These are phyloP conservation scores for Paelopatides confundens DNA, from an alignment of 53 echinoderm and acorn worm species.

Conservation along the genomic window DNA sequence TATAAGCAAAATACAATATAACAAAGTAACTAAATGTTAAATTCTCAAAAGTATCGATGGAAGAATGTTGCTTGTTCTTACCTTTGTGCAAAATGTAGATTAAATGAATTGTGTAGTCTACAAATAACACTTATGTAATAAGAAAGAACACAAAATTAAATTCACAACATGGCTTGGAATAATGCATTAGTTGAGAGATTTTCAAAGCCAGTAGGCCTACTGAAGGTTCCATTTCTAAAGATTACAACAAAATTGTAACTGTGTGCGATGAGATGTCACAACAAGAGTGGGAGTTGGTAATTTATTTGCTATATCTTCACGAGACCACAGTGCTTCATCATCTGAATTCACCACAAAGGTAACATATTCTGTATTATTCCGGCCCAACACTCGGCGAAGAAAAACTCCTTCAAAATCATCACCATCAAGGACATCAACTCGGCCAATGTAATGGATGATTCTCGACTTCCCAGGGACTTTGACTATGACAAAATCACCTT, in stretches of 20 bases:
- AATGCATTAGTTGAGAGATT: too few species aligned
- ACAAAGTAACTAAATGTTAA: too few species aligned
- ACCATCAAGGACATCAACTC: slow-evolving; percentile 59
- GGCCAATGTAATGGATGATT: slow-evolving; percentile 52
- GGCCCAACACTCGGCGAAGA: slow-evolving; percentile 64
- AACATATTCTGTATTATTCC: background rate
- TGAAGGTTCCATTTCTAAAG: background rate
- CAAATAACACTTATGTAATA: too few species aligned
- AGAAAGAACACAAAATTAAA: too few species aligned
- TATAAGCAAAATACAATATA: too few species aligned
- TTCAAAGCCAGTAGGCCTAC: too few species aligned
- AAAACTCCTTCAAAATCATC: slow-evolving; percentile 64
- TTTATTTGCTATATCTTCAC: background rate
- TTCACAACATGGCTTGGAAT: too few species aligned
- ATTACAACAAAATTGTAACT: background rate
- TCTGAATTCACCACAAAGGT: background rate
- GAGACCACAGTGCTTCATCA: background rate
- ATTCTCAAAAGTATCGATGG: too few species aligned
- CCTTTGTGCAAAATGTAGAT: too few species aligned
- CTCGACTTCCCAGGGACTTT: slow-evolving; percentile 60
- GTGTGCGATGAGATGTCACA: background rate
- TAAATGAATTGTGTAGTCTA: too few species aligned
- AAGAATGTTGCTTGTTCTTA: too few species aligned
- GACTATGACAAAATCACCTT: slow-evolving; percentile 65
- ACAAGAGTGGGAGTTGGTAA: background rate